Conservation (phyloP, 2,113 vertebrate genomes). For the Canis aureus region DNA sequence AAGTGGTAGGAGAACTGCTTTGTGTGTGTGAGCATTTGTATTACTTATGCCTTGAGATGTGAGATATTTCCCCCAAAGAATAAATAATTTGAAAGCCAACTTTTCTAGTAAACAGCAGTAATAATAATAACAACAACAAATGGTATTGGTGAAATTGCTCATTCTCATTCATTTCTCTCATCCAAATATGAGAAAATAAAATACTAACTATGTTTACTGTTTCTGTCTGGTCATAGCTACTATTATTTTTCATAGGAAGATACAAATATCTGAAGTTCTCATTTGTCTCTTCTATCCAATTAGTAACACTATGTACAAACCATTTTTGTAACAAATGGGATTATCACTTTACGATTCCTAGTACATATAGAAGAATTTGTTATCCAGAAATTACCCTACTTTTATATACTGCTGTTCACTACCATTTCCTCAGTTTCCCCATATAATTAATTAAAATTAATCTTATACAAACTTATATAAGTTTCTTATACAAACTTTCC, state of each 20-base stretch:
- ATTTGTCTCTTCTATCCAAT: not conserved
- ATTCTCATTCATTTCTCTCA: not conserved
- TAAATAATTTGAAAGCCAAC: not conserved
- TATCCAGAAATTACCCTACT: not conserved
- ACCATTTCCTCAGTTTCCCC: not conserved
- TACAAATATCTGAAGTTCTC: not conserved
- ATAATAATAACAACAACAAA: not conserved
- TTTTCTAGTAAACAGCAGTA: not conserved
- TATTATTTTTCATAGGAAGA: not conserved
- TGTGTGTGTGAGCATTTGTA: not conserved
- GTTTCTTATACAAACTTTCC: not conserved
- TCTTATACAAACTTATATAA: not conserved
- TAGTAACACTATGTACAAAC: not conserved
- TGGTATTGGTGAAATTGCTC: not conserved
- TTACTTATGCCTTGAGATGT: not conserved
- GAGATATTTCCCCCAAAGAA: not conserved
- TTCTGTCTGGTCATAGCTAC: not conserved
- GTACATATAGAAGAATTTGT: not conserved
- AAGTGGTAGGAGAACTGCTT: not conserved
- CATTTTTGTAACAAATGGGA: not conserved
- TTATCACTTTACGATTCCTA: not conserved
- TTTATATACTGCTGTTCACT: not conserved
- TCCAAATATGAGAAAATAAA: slow-evolving; percentile 18
- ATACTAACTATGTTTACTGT: not conserved
- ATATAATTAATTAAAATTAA: not conserved